phyloP scores from a whole-genome alignment of 2,797 vertebrate genomes.

The Cirrhinus mrigala region DNA sequence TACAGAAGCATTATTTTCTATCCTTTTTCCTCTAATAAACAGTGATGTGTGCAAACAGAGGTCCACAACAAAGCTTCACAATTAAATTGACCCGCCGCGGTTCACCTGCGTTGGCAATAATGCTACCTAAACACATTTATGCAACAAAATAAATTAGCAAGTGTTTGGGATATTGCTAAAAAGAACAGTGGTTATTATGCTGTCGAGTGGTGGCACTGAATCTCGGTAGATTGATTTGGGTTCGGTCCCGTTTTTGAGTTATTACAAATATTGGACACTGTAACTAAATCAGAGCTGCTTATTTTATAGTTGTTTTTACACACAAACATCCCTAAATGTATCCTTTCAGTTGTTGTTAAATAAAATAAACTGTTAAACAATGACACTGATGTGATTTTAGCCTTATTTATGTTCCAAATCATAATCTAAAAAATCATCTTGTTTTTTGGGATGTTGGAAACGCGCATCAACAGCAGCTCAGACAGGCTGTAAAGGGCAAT shows the following conservation, averaged over 20 bases:
- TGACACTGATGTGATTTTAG: background rate
- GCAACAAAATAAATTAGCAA: slow-evolving; percentile 23
- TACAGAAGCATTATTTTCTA: slow-evolving; percentile 3
- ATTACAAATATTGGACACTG: background rate
- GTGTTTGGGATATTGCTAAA: slow-evolving; percentile 22
- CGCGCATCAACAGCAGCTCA: background rate
- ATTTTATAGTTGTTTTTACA: background rate
- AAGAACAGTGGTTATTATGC: background rate
- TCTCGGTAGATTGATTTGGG: background rate
- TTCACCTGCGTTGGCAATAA: slow-evolving; percentile 18
- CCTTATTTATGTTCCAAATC: background rate
- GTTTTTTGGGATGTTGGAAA: background rate
- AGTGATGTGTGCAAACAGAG: slow-evolving; percentile 42
- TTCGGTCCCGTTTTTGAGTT: background rate
- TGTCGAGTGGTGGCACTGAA: background rate
- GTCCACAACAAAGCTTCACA: background rate
- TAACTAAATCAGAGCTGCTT: background rate
- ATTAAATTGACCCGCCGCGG: slow-evolving; percentile 24
- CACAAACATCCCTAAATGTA: background rate
- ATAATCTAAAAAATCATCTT: background rate
- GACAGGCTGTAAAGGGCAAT: background rate
- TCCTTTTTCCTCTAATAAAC: slow-evolving; percentile 27
- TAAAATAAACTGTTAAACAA: background rate
- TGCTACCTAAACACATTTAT: slow-evolving; percentile 33
- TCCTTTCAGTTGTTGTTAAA: background rate